phyloP scores from a whole-genome alignment of 2,888 invertebrate genomes.

The Temnothorax unifasciatus region DNA sequence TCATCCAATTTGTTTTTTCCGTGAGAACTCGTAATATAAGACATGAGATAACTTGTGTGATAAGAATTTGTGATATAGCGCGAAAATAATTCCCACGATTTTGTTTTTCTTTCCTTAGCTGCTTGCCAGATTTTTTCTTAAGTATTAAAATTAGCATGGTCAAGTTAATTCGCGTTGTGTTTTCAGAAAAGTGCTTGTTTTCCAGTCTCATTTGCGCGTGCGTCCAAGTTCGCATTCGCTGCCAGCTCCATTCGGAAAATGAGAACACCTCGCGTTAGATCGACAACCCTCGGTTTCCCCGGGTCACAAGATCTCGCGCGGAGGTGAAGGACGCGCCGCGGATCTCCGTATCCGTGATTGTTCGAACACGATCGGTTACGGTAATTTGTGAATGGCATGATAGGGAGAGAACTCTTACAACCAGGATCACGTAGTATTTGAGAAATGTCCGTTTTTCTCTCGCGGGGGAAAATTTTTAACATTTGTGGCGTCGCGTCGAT shows the following conservation, averaged over 20 bases:
- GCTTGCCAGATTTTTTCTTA: background rate
- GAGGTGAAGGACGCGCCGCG: constrained; percentile 71
- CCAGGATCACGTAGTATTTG: background rate
- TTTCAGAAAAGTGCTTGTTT: constrained; percentile 3
- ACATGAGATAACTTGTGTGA: background rate
- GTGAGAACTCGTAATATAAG: background rate
- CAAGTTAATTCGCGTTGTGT: background rate
- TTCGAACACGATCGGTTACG: constrained; percentile 1
- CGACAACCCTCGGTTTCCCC: constrained; percentile 75
- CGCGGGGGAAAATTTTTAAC: background rate
- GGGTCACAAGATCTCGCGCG: constrained; percentile 71
- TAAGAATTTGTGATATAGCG: background rate
- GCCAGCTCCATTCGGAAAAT: constrained; percentile 69
- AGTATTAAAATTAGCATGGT: background rate
- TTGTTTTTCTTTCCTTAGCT: background rate
- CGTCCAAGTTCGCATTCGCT: constrained; percentile 58
- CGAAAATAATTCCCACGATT: background rate
- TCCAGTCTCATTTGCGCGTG: constrained; percentile 66
- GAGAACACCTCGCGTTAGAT: constrained; percentile 73
- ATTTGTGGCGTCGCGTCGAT: background rate
- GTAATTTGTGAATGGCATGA: background rate
- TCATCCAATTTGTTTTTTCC: background rate
- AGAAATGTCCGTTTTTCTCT: background rate
- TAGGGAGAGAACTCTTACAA: background rate
- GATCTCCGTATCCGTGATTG: constrained; percentile 51